Evolutionary conservation across 2,888 invertebrate species (phyloP).

Genomic region (Andricus quercusramuli): DNA sequence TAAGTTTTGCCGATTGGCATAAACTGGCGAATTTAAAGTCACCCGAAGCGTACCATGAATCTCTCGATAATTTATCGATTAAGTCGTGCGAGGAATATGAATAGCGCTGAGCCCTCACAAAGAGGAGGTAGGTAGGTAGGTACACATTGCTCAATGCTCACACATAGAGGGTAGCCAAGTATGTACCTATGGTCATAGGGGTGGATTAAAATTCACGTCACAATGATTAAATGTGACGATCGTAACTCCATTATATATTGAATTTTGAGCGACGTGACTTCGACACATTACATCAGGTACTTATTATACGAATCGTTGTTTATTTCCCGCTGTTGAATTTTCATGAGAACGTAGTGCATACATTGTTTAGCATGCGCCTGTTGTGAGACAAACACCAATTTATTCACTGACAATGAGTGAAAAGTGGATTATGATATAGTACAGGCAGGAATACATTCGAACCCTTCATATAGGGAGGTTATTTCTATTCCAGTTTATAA

Average conservation of each 20-base stretch:
- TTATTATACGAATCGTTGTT: background rate
- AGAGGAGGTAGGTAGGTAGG: background rate
- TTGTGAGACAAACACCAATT: background rate
- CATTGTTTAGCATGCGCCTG: background rate
- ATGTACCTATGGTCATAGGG: background rate
- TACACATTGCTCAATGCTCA: background rate
- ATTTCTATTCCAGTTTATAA: too few relatives aligned
- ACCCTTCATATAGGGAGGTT: too few relatives aligned
- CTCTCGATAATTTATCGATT: slow-evolving; percentile 66
- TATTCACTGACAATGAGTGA: background rate
- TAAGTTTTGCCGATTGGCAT: slow-evolving; percentile 1
- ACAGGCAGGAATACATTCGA: background rate
- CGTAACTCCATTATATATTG: background rate
- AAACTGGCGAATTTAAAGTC: slow-evolving; percentile 38
- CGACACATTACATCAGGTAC: background rate
- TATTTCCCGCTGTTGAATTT: background rate
- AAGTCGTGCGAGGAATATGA: slow-evolving; percentile 60
- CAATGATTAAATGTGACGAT: slow-evolving; percentile 51
- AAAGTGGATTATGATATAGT: background rate
- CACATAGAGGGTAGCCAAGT: background rate
- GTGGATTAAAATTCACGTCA: slow-evolving; percentile 58
- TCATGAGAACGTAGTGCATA: background rate
- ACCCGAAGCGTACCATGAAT: slow-evolving; percentile 54
- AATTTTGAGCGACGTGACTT: background rate
- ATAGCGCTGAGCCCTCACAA: slow-evolving; percentile 46